A percentile compares a stretch with the other conserved stretches of the same genome.
Conservation (phyloP, 2,888 invertebrate genomes). For the Drosophila neutralis region DNA sequence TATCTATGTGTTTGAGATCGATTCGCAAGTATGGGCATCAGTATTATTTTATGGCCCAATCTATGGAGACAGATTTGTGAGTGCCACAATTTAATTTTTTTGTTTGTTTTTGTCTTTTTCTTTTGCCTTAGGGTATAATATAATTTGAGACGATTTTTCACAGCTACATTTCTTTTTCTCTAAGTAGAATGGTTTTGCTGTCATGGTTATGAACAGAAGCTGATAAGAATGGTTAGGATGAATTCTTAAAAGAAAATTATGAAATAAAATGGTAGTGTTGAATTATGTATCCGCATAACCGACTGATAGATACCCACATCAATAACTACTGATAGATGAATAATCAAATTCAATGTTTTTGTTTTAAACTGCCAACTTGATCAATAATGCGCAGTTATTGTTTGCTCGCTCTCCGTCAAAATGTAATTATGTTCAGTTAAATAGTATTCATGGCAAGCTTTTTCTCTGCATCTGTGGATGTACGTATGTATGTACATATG, state of each 20-base stretch:
- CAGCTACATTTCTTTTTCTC: neutral
- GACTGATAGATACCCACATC: too few relatives aligned
- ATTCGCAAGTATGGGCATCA: slow-evolving; percentile 31
- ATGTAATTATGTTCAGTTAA: neutral
- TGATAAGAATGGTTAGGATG: neutral
- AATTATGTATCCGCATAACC: neutral
- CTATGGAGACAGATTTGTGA: slow-evolving; percentile 3
- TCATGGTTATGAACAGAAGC: neutral
- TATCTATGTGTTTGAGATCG: slow-evolving; percentile 35
- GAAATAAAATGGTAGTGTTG: neutral
- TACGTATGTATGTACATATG: neutral
- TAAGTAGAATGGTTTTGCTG: neutral
- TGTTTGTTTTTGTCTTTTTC: neutral
- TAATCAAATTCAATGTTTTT: neutral
- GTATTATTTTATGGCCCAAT: slow-evolving; percentile 49
- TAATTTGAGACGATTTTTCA: neutral
- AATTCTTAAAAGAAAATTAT: neutral
- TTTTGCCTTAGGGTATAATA: neutral
- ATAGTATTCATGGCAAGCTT: neutral
- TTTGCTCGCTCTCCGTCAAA: neutral
- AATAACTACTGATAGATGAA: neutral
- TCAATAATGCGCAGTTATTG: neutral
- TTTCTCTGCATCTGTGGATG: neutral
- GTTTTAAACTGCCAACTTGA: neutral
- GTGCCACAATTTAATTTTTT: slow-evolving; percentile 5